Evolutionary conservation across 2,888 invertebrate species (phyloP).

Genomic region (Nebria brevicollis): DNA sequence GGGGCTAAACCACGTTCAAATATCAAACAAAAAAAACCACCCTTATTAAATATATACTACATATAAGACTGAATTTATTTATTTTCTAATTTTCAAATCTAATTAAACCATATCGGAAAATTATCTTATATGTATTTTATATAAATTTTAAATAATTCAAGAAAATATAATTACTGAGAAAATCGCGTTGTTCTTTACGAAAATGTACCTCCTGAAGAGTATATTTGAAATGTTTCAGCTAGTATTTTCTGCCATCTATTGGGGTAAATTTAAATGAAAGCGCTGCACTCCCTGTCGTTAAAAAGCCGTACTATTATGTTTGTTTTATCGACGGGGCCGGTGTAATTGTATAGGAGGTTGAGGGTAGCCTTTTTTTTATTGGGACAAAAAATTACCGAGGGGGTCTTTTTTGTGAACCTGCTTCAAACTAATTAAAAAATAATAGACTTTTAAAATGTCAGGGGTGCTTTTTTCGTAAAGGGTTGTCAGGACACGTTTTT

Average conservation of each 20-base stretch:
- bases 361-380: conserved; percentile 21
- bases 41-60: background rate
- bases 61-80: too few species aligned
- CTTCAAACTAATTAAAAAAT: conserved; percentile 39
- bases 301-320: conserved; percentile 13
- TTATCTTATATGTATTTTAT: too few species aligned
- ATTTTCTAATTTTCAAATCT: too few species aligned
- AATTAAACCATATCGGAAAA: too few species aligned
- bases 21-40: background rate
- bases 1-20: conserved; percentile 28
- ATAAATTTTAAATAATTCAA: too few species aligned
- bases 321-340: conserved; percentile 24
- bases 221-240: background rate
- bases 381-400: conserved; percentile 34
- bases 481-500: background rate
- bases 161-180: too few species aligned
- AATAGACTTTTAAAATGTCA: conserved; percentile 31
- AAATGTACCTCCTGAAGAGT: background rate
- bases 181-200: too few species aligned
- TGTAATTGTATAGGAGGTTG: conserved; percentile 17
- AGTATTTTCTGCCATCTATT: conserved; percentile 15
- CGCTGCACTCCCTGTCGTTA: background rate
- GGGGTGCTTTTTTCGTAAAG: conserved; percentile 7
- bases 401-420: conserved; percentile 34
- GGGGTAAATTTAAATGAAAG: background rate